phyloP scores from a whole-genome alignment of 1,140 invertebrate species.

The Mylabris phalerata region DNA sequence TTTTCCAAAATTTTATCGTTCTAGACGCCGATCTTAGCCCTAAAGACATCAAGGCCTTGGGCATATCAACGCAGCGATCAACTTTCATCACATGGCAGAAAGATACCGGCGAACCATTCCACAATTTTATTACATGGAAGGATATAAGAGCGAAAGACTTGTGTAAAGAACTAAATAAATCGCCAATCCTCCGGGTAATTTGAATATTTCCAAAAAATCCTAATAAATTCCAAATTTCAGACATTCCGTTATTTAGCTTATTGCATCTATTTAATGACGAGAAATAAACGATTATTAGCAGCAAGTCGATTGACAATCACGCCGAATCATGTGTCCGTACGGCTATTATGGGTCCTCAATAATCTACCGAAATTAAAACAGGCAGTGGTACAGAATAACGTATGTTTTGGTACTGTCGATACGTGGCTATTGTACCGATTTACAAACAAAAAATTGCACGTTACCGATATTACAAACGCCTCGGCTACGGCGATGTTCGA shows the following conservation, averaged over 20 bases:
- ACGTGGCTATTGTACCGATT: conserved; percentile 84
- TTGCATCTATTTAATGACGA: conserved; percentile 65
- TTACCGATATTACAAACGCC: conserved; percentile 82
- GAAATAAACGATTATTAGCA: conserved; percentile 73
- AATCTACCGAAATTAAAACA: conserved; percentile 60
- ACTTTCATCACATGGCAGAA: conserved; percentile 88
- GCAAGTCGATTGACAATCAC: conserved; percentile 56
- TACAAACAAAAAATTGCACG: conserved; percentile 55
- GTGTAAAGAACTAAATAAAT: conserved; percentile 81
- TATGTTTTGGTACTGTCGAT: conserved; percentile 86
- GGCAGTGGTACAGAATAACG: conserved; percentile 53
- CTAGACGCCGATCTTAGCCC: conserved; percentile 54
- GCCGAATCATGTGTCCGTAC: conserved; percentile 39
- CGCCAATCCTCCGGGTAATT: conserved; percentile 62
- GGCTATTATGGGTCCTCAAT: conserved; percentile 70
- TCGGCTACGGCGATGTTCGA: conserved; percentile 90
- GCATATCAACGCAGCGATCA: conserved; percentile 80
- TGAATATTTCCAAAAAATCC: conserved; percentile 16
- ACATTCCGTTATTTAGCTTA: conserved; percentile 51
- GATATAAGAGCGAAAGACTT: conserved; percentile 74
- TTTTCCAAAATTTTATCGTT: conserved; percentile 8
- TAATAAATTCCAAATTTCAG: neutral
- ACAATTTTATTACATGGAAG: conserved; percentile 96
- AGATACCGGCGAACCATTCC: conserved; percentile 72
- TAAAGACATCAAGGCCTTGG: conserved; percentile 65